These are phyloP conservation scores for Corythornis madagascariensis DNA, from an alignment of 2,113 vertebrate genomes.

Conservation along the genomic window DNA sequence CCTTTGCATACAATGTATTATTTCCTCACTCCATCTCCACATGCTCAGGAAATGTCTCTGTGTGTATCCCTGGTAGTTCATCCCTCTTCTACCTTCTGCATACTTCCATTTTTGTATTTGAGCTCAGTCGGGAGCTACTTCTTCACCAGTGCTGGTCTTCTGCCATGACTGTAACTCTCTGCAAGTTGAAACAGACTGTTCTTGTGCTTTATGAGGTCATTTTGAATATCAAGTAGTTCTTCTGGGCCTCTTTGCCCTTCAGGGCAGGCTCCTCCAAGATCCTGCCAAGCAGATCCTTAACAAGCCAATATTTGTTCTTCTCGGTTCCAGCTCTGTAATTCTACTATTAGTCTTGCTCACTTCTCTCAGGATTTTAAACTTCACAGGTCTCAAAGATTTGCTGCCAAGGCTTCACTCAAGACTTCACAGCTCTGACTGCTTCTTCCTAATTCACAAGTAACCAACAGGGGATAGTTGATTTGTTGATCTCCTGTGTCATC, in stretches of 20 bases:
- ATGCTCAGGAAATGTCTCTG: background rate
- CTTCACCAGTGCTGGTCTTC: background rate
- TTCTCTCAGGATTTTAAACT: background rate
- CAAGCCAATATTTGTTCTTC: background rate
- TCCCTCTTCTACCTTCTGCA: background rate
- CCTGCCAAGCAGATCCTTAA: background rate
- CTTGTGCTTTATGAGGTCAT: background rate
- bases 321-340: background rate
- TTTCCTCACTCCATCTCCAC: background rate
- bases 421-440: background rate
- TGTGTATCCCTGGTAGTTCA: background rate
- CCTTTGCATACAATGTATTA: background rate
- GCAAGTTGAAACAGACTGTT: background rate
- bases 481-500: background rate
- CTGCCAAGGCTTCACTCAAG: background rate
- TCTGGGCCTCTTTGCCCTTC: background rate
- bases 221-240: background rate
- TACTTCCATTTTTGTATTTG: background rate
- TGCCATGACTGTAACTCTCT: background rate
- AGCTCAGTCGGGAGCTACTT: background rate
- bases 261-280: background rate
- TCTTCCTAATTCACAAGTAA: background rate
- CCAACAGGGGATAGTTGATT: background rate
- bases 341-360: background rate
- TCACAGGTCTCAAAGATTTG: background rate